These are phyloP conservation scores for Ptychadena robeensis DNA, from an alignment of 2,797 vertebrate genomes.

Conservation along the genomic window DNA sequence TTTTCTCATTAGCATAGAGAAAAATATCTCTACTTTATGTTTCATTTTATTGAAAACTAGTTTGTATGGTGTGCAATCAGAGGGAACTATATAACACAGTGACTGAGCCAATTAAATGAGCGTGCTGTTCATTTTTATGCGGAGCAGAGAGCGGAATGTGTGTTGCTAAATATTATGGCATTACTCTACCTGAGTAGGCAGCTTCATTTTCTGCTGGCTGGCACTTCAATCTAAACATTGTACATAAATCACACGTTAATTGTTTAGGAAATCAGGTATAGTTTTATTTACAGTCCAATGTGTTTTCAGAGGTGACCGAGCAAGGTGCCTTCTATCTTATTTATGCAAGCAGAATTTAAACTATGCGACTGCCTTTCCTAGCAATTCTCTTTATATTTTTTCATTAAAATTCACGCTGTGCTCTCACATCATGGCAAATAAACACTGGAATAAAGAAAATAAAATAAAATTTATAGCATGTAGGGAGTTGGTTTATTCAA, in stretches of 20 bases:
- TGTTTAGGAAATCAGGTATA: constrained; percentile 43
- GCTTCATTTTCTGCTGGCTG: constrained; percentile 32
- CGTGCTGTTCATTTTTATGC: constrained; percentile 24
- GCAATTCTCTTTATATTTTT: background rate
- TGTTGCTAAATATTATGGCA: constrained; percentile 43
- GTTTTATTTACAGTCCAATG: constrained; percentile 29
- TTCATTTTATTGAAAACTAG: constrained; percentile 37
- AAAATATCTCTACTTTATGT: constrained; percentile 45
- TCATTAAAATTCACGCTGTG: background rate
- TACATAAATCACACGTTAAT: constrained; percentile 42
- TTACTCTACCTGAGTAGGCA: constrained; percentile 36
- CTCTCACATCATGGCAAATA: background rate
- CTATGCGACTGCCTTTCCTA: background rate
- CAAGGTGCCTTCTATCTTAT: constrained; percentile 14
- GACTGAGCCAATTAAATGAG: constrained; percentile 48
- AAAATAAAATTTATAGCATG: background rate
- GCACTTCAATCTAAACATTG: constrained; percentile 36
- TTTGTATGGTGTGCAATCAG: constrained; percentile 33
- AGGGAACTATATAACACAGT: constrained; percentile 42
- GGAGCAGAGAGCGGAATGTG: constrained; percentile 13
- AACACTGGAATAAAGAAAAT: background rate
- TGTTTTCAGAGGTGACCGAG: constrained; percentile 28
- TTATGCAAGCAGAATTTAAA: constrained; percentile 8
- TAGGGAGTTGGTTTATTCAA: background rate
- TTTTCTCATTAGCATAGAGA: constrained; percentile 41